Conservation (phyloP, 2,113 vertebrate species). For the Sorex araneus region DNA sequence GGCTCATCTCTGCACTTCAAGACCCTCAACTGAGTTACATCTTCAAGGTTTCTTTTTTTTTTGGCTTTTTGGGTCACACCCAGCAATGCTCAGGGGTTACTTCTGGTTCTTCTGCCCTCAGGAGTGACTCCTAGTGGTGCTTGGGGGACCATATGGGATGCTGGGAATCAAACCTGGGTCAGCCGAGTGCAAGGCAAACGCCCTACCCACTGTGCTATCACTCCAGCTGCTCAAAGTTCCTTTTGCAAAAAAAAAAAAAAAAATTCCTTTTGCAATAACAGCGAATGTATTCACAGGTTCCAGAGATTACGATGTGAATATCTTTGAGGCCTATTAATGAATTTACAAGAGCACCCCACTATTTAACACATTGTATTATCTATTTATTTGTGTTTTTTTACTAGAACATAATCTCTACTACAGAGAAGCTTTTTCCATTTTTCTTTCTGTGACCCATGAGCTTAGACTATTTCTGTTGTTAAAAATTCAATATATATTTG, state of each 20-base stretch:
- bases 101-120: too few relatives aligned
- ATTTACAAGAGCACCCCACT: background rate
- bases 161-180: too few relatives aligned
- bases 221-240: too few relatives aligned
- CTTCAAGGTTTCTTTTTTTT: background rate
- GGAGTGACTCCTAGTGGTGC: too few relatives aligned
- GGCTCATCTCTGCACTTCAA: background rate
- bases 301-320: background rate
- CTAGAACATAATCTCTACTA: background rate
- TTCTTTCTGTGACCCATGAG: conserved; percentile 6
- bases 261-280: conserved; percentile 10
- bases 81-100: too few relatives aligned
- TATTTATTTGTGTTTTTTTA: conserved; percentile 11
- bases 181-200: too few relatives aligned
- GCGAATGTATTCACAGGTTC: background rate
- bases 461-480: background rate
- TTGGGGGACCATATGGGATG: too few relatives aligned
- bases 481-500: background rate
- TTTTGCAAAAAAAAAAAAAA: too few relatives aligned
- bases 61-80: too few relatives aligned
- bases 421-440: conserved; percentile 29
- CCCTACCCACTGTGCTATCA: too few relatives aligned
- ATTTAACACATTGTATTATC: background rate
- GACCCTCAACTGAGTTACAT: background rate
- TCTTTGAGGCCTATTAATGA: background rate